A percentile compares a stretch with the other conserved stretches of the same genome.
These are phyloP conservation scores for Esox lucius DNA, from an alignment of 2,797 vertebrate species.

Conservation along the genomic window DNA sequence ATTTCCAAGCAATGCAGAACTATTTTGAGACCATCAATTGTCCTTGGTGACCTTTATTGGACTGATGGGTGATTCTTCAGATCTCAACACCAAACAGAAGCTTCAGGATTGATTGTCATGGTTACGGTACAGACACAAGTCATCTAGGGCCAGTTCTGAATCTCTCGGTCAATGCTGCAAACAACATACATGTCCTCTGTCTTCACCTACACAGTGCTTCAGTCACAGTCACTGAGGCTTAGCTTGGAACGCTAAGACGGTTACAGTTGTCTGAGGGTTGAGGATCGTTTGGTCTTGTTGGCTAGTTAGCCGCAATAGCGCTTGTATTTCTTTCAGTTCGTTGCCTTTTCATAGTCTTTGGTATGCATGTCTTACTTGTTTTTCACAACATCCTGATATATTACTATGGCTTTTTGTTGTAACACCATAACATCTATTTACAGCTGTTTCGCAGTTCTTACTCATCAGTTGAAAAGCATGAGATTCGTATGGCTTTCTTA, in stretches of 20 bases:
- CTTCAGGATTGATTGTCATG: slow-evolving; percentile 23
- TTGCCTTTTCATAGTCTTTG: slow-evolving; percentile 41
- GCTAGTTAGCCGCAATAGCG: slow-evolving; percentile 14
- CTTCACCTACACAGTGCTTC: slow-evolving; percentile 4
- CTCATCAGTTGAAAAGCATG: neutral
- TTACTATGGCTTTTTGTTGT: slow-evolving; percentile 49
- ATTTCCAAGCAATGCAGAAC: slow-evolving; percentile 44
- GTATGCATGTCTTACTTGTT: slow-evolving; percentile 24
- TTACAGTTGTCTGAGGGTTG: slow-evolving; percentile 28
- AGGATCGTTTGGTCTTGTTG: slow-evolving; percentile 35
- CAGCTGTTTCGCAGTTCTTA: slow-evolving; percentile 40
- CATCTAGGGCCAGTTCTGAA: slow-evolving; percentile 27
- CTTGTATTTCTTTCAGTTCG: slow-evolving; percentile 33
- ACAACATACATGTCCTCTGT: slow-evolving; percentile 15
- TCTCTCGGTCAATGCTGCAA: slow-evolving; percentile 30
- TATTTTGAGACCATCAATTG: slow-evolving; percentile 30
- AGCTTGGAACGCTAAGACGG: slow-evolving; percentile 29
- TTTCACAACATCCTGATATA: slow-evolving; percentile 45
- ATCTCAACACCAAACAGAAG: slow-evolving; percentile 49
- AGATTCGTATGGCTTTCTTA: slow-evolving; percentile 41
- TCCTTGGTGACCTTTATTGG: slow-evolving; percentile 27
- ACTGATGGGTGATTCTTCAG: slow-evolving; percentile 22
- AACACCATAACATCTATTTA: slow-evolving; percentile 48
- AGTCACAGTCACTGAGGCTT: slow-evolving; percentile 24
- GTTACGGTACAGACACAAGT: neutral